phyloP scores from a whole-genome alignment of 2,113 vertebrate genomes.

The Madoqua kirkii region DNA sequence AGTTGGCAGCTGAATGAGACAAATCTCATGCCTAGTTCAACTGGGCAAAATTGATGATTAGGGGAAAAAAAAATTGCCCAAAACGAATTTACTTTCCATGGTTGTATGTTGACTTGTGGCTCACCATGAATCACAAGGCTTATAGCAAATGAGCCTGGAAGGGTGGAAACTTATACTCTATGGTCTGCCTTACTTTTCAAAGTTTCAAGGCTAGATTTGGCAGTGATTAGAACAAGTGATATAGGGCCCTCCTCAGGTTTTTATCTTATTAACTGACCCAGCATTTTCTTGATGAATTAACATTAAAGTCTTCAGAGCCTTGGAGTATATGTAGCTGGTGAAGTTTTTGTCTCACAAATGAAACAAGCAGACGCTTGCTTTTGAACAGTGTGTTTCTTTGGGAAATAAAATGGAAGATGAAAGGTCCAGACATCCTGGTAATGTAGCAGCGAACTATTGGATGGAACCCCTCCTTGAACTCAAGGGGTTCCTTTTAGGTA shows the following conservation, averaged over 20 bases:
- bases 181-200: neutral
- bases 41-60: neutral
- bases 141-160: neutral
- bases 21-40: neutral
- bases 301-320: neutral
- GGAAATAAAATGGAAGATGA: slow-evolving; percentile 3
- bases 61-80: neutral
- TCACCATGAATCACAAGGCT: neutral
- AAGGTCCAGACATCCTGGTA: slow-evolving; percentile 12
- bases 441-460: neutral
- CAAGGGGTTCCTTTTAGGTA: neutral
- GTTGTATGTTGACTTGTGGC: neutral
- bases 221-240: neutral
- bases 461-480: neutral
- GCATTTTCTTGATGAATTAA: neutral
- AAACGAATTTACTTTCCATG: neutral
- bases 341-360: neutral
- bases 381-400: neutral
- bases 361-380: neutral
- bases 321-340: neutral
- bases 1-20: neutral
- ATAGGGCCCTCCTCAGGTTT: neutral
- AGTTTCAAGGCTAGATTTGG: neutral
- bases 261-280: neutral
- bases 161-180: neutral